Evolutionary conservation across 2,113 vertebrate genomes (phyloP).

Genomic region (Pangasianodon gigas): DNA sequence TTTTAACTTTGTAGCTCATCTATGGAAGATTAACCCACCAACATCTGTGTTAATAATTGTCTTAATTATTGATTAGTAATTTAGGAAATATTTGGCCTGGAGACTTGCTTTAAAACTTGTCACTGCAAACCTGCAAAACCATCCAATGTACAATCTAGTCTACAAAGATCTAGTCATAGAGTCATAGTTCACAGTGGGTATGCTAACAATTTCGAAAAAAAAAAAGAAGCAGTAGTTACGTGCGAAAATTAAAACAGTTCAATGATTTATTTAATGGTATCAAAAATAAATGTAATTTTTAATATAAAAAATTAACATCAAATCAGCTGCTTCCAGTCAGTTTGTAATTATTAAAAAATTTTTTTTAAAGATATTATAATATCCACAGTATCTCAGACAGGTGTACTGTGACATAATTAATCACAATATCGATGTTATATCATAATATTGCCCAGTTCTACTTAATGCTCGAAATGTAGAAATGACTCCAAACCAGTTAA

Average conservation of each 20-base stretch:
- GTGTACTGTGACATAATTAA: neutral
- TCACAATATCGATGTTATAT: neutral
- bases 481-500: too few relatives aligned
- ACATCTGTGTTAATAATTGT: neutral
- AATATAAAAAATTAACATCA: neutral
- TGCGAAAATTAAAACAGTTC: neutral
- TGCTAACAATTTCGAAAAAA: neutral
- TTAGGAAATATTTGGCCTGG: neutral
- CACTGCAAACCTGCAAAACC: too few relatives aligned
- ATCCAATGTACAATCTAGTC: too few relatives aligned
- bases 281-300: neutral
- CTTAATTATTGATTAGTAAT: neutral
- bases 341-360: neutral
- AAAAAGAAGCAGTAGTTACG: neutral
- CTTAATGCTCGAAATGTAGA: neutral
- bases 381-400: neutral
- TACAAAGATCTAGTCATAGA: neutral
- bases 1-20: neutral
- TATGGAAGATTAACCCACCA: neutral
- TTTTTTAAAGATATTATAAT: neutral
- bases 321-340: neutral
- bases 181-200: neutral
- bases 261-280: neutral
- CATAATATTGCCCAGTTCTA: neutral
- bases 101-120: neutral